phyloP scores from a whole-genome alignment of 2,797 vertebrate genomes.

The Heteromormyrus szaboi region DNA sequence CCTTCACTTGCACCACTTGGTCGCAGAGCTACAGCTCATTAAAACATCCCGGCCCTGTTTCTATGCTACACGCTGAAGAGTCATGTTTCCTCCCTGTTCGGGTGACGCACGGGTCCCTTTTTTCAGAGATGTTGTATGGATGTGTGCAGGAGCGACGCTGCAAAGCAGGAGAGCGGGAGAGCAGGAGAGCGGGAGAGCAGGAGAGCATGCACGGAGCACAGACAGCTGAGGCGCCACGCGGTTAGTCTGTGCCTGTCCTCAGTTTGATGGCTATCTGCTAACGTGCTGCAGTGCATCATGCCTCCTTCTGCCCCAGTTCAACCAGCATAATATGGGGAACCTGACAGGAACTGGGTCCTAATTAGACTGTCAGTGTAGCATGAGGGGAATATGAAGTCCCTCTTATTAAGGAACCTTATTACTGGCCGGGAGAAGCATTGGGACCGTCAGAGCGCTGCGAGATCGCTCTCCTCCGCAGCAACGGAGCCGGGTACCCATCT shows the following conservation, averaged over 20 bases:
- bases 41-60: neutral
- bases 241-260: neutral
- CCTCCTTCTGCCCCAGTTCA: slow-evolving; percentile 23
- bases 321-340: slow-evolving; percentile 54
- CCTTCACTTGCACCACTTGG: neutral
- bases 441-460: slow-evolving; percentile 15
- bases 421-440: slow-evolving; percentile 13
- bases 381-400: slow-evolving; percentile 19
- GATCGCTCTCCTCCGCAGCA: neutral
- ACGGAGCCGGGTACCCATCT: neutral
- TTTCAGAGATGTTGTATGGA: neutral
- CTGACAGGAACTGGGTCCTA: slow-evolving; percentile 61
- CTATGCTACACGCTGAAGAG: neutral
- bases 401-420: slow-evolving; percentile 31
- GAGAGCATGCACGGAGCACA: neutral
- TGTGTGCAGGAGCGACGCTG: neutral
- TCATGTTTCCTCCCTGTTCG: neutral
- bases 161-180: neutral
- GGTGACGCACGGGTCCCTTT: neutral
- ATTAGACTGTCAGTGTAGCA: slow-evolving; percentile 60
- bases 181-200: neutral
- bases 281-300: slow-evolving; percentile 21
- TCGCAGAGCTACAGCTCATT: neutral
- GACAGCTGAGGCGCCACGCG: neutral
- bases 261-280: slow-evolving; percentile 26